Evolutionary conservation across 2,113 vertebrate species (phyloP), one percentile per base, ranked within the genome.

Genomic region (Lophius piscatorius): DNA sequence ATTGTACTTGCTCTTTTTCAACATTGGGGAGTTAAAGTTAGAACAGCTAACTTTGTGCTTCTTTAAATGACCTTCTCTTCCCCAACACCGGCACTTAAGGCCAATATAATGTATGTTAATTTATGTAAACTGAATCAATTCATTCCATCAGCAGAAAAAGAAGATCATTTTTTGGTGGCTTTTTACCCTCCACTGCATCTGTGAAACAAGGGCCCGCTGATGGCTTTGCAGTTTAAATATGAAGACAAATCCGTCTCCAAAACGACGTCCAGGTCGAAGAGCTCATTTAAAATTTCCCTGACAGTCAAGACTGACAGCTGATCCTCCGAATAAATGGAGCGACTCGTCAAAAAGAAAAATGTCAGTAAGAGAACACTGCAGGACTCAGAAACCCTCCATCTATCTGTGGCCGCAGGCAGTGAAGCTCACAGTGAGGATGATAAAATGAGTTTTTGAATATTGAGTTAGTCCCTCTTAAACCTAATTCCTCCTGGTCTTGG

Each of bases 231-330:
- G n/a, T n/a, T n/a, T n/a, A n/a, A n/a, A n/a, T n/a, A 51, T 34
- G 50, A 58, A 78, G 65, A 63, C 60, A 79, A 69, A 83, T 81
- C 78, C 57, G 9, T 60, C 48, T 50, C 60, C 64, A n/a, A 48
- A 58, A 62, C 11, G 45, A 22, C 42, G 71, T 62, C 78, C 81
- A 84, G 83, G 78, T 85, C 70, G 7, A 68, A 16, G 14, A 48
- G 76, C 84, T 86, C 78, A 78, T 86, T 87, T 88, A 71, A 83
- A 83, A 83, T 63, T 65, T 74, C 36, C 36, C 54, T 68, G 60
- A 70, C 83, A 41, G 84, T 78, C 74, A 12, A 64, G 65, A 67
- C 65, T 83, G 87, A 86, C 87, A 70, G 81, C 71, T 46, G 74
- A 82, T 70, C 74, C 70, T 67, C 29, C 9, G 55, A 77, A 79